phyloP scores from a whole-genome alignment of 2,888 invertebrate species.

The Tholera decimalis region DNA sequence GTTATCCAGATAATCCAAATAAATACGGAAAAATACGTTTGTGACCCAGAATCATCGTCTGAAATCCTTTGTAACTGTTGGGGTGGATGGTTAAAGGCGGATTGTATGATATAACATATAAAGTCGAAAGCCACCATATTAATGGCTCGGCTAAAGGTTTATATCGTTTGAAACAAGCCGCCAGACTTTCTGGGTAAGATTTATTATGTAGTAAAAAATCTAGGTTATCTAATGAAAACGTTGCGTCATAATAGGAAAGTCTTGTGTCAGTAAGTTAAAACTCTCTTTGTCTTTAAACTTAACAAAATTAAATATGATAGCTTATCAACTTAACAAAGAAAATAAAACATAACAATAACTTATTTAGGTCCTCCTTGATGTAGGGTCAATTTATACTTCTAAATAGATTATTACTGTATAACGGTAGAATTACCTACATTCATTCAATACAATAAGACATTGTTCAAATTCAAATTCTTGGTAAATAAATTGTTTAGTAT shows the following conservation, averaged over 20 bases:
- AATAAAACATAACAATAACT: too few species aligned
- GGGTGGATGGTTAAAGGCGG: conserved; percentile 21
- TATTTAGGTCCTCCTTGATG: too few species aligned
- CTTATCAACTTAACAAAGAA: too few species aligned
- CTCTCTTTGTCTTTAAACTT: too few species aligned
- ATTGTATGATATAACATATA: conserved; percentile 27
- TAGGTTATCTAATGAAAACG: not conserved
- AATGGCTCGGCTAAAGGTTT: conserved; percentile 9
- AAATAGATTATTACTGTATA: too few species aligned
- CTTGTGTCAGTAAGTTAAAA: too few species aligned
- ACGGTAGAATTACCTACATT: too few species aligned
- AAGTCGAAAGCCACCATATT: conserved; percentile 17
- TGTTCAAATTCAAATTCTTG: too few species aligned
- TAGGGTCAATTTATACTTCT: too few species aligned
- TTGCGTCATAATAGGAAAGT: not conserved
- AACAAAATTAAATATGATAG: too few species aligned
- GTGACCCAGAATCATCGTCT: conserved; percentile 39
- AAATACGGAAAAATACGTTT: conserved; percentile 55
- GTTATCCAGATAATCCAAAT: conserved; percentile 61
- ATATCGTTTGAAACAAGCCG: conserved; percentile 5
- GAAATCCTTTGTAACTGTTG: conserved; percentile 42
- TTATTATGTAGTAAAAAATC: conserved; percentile 11
- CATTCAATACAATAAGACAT: too few species aligned
- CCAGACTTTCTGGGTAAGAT: conserved; percentile 9
- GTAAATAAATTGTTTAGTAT: too few species aligned